Base-by-base conservation (phyloP, 1,140 invertebrate genomes). In the Bemisia tabaci region DNA sequence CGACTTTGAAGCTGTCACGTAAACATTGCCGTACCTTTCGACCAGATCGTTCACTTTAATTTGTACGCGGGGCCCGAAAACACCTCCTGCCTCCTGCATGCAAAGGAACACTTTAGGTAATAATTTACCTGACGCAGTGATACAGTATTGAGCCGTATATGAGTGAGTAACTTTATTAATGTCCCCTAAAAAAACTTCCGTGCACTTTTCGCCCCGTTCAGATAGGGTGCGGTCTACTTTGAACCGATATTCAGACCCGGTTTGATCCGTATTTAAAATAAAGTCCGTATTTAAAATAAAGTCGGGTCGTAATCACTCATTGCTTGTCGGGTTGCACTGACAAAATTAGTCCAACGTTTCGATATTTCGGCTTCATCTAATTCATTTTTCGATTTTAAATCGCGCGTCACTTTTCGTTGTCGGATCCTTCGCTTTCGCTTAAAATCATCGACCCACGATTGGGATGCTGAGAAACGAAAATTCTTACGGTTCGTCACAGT, bases 71-170 rank as follows among this genome's bases (percentile, higher is more conserved):
- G 59, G 59, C 2, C 59, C 59, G 24, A 60, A 60, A 22, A 22
- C 5, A 2, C n/a, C n/a, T 60, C 24, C 24, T 9, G 12, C 1
- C 22, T 71, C 65, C 48, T 71, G 67, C 33, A 70, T 21, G 26
- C 67, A 71, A 63, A n/a, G n/a, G 24, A 60, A 60, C 24, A 60
- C 59, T n/a, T 59, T 27, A 0, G 66, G 71, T 5, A 72, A 62
- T 22, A 72, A 21, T 64, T 65, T 62, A n/a, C 70, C 71, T n/a
- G 71, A 68, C 9, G 68, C 22, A 1, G 68, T 72, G 0, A 72
- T 22, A 12, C 68, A 22, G 67, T 72, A 72, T 64, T 72, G 68
- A 61, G 71, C 69, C 2, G 69, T 72, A 39, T 72, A 72, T 22
- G 66, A 69, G 67, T 71, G 71, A 2, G 70, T 71, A 0, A 68